Percentiles rank a stretch among this genome's conserved stretches.
phyloP scores from a whole-genome alignment of 2,113 vertebrate genomes.

The Neolamprologus fasciatus region DNA sequence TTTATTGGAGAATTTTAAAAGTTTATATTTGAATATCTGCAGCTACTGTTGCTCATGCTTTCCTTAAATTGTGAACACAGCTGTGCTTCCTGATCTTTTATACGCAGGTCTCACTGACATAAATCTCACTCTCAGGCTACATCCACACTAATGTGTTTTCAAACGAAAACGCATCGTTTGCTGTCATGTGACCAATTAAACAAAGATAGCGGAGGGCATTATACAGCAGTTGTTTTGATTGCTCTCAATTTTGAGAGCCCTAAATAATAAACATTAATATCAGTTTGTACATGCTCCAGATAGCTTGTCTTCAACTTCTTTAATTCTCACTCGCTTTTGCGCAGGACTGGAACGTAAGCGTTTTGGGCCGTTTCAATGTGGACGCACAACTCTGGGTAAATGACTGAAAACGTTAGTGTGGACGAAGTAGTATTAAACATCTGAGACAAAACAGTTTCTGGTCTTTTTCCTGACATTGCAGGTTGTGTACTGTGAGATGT shows the following conservation, averaged over 20 bases:
- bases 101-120: background rate
- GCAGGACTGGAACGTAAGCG: background rate
- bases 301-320: background rate
- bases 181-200: background rate
- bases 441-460: background rate
- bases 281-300: background rate
- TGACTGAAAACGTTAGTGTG: fast-evolving
- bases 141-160: background rate
- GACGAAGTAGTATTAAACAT: background rate
- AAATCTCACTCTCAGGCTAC: background rate
- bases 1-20: background rate
- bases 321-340: background rate
- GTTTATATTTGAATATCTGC: background rate
- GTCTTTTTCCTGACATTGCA: background rate
- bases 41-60: background rate
- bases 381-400: background rate
- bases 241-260: background rate
- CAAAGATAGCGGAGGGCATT: background rate
- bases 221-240: background rate
- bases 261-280: fast-evolving
- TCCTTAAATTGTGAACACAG: background rate
- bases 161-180: background rate
- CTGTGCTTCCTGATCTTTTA: background rate
- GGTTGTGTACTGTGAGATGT: background rate
- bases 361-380: background rate